Base-by-base conservation (phyloP, 1,140 invertebrate species). In the Agrypnia vestita region DNA sequence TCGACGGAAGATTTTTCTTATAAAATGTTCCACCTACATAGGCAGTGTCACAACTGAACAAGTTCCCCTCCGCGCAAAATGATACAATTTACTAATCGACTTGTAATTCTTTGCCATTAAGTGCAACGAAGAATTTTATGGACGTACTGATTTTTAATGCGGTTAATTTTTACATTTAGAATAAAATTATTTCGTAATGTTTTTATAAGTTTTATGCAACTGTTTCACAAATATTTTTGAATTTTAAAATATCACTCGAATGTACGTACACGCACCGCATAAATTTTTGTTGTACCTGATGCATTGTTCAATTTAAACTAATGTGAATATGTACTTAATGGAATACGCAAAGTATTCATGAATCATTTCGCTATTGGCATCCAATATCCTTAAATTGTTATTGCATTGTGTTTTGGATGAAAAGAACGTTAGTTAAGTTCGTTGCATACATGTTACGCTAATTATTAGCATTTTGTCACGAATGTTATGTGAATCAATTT, bases 361-460 rank as follows among this genome's bases (percentile, higher is more conserved):
- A 35, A 15, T 25, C 25, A 15, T 64, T 64, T 25, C 19, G 21
- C 12, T 64, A 64, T 64, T 64, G 61, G 61, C 61, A 64, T 64
- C 8, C 35, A 25, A n/a, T 12, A 64, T n/a, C 10, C 13, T 64
- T n/a, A 4, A 25, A 13, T 25, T 13, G 19, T 13, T 43, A 35
- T 64, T 64, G 61, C 61, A n/a, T 12, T 64, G 13, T 43, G 21
- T 17, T 59, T 35, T 64, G 61, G 61, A 64, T 12, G 10, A 19
- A 25, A n/a, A 13, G 35, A 64, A 35, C 61, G 35, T 64, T 64
- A 64, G 61, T 64, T 25, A 59, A 10, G 15, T 3, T 7, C 55
- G 12, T 59, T 59, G 15, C 55, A 59, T 21, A 4, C 15, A 59
- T 59, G n/a, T 19, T 17, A 19, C 15, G 7, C 55, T 35, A 35